Base-by-base conservation (phyloP, 1,140 invertebrate species). In the Oscheius sp. region DNA sequence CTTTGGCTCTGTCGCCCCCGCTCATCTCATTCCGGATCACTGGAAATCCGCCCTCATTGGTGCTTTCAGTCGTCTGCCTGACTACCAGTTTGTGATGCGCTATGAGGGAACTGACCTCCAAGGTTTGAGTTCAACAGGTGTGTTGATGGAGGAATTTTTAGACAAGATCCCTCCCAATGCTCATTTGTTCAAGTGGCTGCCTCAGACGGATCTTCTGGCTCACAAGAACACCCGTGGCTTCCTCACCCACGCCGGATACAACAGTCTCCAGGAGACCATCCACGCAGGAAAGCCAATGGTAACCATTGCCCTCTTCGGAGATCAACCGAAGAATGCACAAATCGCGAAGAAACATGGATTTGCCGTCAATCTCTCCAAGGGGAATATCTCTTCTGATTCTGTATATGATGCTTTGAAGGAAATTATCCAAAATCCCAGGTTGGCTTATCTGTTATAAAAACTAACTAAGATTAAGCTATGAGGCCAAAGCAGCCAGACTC, bases 91-190 rank as follows among this genome's bases (percentile, higher is more conserved):
- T 45, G 31, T 72, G 15, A 52, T 64, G 61, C 61, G 68, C 59
- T 73, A 74, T 42, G 58, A 42, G 85, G 88, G 38, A 42, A 23
- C 7, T 7, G 23, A 55, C 49, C 7, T 26, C 28, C 28, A 20
- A 15, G 7, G 28, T 55, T 68, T 45, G 18, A 23, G 0, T 18
- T 45, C 42, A 18, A 18, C 23, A 23, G 55, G 29, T 1, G 23
- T 13, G 13, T 59, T 59, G 29, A 23, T 20, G 23, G 20, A 31
- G 10, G 10, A 13, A 15, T 23, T 23, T 59, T 20, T 31, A 59
- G 61, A 65, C 26, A 65, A 91, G 77, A 84, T 91, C 13, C 75
- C 75, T 3, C 61, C 58, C 23, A 77, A 77, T 64, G 65, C 70
- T 2, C 64, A 69, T 45, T 46, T 77, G 15, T 76, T 45, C 55